Conservation (phyloP, 2,888 invertebrate species). For the Callosobruchus maculatus region DNA sequence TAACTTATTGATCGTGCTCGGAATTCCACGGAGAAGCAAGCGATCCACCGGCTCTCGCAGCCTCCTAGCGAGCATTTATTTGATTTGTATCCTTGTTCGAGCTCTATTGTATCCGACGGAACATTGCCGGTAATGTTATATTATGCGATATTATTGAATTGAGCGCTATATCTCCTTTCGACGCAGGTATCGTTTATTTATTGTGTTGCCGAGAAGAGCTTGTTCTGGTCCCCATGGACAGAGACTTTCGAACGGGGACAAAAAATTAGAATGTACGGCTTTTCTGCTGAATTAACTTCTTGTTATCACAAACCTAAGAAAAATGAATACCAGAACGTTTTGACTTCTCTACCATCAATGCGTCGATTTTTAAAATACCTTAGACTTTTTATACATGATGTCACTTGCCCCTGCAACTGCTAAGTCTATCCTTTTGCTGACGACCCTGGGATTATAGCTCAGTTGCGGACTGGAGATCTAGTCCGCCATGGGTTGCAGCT, state of each 20-base stretch:
- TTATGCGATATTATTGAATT: constrained; percentile 39
- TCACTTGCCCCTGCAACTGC: too few relatives aligned
- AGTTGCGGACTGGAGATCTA: too few relatives aligned
- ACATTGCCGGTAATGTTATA: constrained; percentile 41
- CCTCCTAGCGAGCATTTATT: constrained; percentile 36
- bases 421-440: too few relatives aligned
- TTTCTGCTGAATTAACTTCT: too few relatives aligned
- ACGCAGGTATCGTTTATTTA: background rate
- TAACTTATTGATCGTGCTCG: constrained; percentile 39
- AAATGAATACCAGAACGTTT: too few relatives aligned
- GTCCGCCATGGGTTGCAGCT: too few relatives aligned
- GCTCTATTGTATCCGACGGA: constrained; percentile 38
- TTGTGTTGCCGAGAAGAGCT: background rate
- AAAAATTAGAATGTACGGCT: background rate
- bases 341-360: too few relatives aligned
- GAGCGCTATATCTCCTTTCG: constrained; percentile 29
- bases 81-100: constrained; percentile 42
- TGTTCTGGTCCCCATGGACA: background rate
- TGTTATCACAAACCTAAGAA: too few relatives aligned
- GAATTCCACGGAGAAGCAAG: constrained; percentile 19
- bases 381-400: too few relatives aligned
- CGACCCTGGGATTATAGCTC: too few relatives aligned
- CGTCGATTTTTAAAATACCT: too few relatives aligned
- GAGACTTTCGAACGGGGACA: background rate
- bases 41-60: background rate